These are phyloP conservation scores for Chrysotoxum bicinctum DNA, from an alignment of 2,888 invertebrate species.

Conservation along the genomic window DNA sequence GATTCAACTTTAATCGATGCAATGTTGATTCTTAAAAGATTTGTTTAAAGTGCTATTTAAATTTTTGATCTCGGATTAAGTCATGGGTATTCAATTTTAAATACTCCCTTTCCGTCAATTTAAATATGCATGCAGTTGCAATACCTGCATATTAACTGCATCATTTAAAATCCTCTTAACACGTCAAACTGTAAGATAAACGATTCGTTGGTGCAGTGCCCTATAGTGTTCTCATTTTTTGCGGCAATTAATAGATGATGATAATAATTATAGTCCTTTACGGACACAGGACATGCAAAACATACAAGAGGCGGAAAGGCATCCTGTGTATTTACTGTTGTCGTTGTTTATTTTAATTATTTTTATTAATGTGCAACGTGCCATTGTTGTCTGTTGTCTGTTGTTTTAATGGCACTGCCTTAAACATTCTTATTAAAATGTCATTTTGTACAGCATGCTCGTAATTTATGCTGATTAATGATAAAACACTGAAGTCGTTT, in stretches of 20 bases:
- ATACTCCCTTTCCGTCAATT: not conserved
- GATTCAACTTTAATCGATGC: conserved; percentile 30
- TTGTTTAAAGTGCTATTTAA: not conserved
- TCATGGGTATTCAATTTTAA: not conserved
- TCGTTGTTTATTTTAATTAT: not conserved
- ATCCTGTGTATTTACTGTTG: not conserved
- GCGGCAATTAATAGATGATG: conserved; percentile 24
- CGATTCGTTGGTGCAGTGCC: conserved; percentile 23
- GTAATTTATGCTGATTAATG: conserved; percentile 59
- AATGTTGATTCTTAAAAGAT: not conserved
- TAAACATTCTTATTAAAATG: conserved; percentile 58
- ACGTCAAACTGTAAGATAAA: conserved; percentile 61
- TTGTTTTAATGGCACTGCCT: conserved; percentile 44
- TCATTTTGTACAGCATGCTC: conserved; percentile 17
- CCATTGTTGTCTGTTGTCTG: not conserved
- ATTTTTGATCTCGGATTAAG: not conserved
- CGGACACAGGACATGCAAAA: conserved; percentile 17
- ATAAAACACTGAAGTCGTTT: conserved; percentile 8
- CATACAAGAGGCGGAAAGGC: conserved; percentile 11
- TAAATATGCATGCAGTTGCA: conserved; percentile 1
- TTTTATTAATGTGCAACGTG: conserved; percentile 4
- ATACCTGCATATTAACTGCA: conserved; percentile 27
- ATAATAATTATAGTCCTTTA: conserved; percentile 1
- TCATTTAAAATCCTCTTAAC: conserved; percentile 41
- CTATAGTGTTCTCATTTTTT: conserved; percentile 12